Evolutionary conservation across 2,888 invertebrate genomes (phyloP), one percentile per base, ranked within the genome.

Genomic region (Allolobophora icterica): DNA sequence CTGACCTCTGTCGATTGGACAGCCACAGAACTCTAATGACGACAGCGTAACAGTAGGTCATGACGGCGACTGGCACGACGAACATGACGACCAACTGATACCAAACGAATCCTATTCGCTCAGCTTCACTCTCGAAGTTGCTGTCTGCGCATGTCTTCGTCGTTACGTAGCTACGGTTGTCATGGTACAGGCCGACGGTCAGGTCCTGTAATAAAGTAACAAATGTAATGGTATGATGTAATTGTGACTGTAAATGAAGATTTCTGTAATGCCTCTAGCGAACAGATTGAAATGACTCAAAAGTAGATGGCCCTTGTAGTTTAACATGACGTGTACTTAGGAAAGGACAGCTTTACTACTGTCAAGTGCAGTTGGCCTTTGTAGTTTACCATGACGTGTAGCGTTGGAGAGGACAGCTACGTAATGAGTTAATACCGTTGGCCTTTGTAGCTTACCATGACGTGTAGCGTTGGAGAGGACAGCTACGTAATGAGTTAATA

Each of bases 21-120:
- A 87, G 93, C 95, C 96, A 96, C 11, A 96, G 94, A 33, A 95
- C 95, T 58, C 94, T 94, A 34, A 96, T 95, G 92, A 96, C 95
- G 30, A 94, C 94, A 11, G 94, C 93, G 92, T 96, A 96, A 93
- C 95, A 96, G 93, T 94, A 94, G 8, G 94, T 92, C 94, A 96
- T 95, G 89, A 95, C 93, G 21, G 94, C 45, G 19, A 95, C 94
- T 0, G 95, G 96, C n/a, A 95, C 91, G 21, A 95, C 93, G 92
- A 95, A 95, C 94, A 95, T 95, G 84, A 95, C 93, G 83, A 94
- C 91, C 84, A 95, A 93, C 92, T 95, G 95, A 92, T 95, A 96
- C 71, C 95, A 92, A 87, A 95, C 95, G 92, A 95, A 94, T 34
- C 93, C 92, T 15, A 91, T 21, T 30, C 92, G 90, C 34, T 90